These are phyloP conservation scores for Drosophila kepulauana DNA, from an alignment of 1,140 invertebrate species.

Conservation along the genomic window DNA sequence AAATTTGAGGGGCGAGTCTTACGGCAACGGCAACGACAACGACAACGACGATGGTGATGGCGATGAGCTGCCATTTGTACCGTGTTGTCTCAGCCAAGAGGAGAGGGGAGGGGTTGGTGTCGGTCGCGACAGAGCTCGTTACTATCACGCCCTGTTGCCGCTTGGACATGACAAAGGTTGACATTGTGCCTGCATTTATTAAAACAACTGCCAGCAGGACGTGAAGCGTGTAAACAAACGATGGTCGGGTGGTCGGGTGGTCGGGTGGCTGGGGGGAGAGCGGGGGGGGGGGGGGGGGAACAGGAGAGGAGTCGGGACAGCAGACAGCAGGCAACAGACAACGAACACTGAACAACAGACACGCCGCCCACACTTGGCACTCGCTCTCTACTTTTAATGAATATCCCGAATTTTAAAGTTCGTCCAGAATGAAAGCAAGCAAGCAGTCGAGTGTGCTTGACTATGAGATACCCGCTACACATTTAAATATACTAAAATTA, in stretches of 20 bases:
- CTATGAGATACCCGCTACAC: too few relatives aligned
- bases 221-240: conserved; percentile 55
- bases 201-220: conserved; percentile 67
- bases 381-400: conserved; percentile 1
- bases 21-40: not conserved
- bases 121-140: conserved; percentile 66
- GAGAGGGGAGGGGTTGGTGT: not conserved
- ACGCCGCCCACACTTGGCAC: not conserved
- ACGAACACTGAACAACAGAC: not conserved
- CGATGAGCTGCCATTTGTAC: conserved; percentile 48
- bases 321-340: not conserved
- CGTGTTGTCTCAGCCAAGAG: conserved; percentile 7
- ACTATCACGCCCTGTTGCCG: conserved; percentile 75
- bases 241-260: not conserved
- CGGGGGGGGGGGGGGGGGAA: not conserved
- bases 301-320: not conserved
- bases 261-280: not conserved
- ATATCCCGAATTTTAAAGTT: conserved; percentile 10
- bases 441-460: too few relatives aligned
- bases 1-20: conserved; percentile 63
- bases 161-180: conserved; percentile 77
- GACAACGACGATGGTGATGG: not conserved
- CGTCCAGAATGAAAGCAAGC: not conserved
- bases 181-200: conserved; percentile 76
- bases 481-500: too few relatives aligned